Base-by-base conservation (phyloP, 2,797 vertebrate genomes). In the Pelochelys cantorii region DNA sequence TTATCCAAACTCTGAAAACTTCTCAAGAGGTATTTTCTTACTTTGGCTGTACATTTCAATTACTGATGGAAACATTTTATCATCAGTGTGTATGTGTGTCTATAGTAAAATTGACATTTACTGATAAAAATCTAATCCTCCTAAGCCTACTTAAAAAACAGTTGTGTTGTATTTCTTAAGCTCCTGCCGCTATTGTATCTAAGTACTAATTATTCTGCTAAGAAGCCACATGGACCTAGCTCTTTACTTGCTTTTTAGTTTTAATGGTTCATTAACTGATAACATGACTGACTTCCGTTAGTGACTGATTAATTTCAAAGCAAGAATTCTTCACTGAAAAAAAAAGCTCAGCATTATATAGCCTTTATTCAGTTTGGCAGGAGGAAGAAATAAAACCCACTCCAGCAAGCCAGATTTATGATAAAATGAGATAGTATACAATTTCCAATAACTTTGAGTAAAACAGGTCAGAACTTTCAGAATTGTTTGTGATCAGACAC, bases 391-490 rank as follows among this genome's bases (percentile, higher is more conserved):
- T 12, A 68, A 68, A n/a, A 5, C 5, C 18, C 6, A 23, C 8
- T 4, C 12, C n/a, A 80, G 18, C 11, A 80, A 37, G 4, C 14
- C 11, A 80, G 53, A 83, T 37, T 75, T 83, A 68, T 2, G 57
- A 4, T 59, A 27, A 83, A 90, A 79, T 9, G 53, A 22, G 81
- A 5, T 1, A 85, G 18, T 87, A 83, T n/a, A n/a, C 18, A 81
- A 48, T 65, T 93, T 92, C 81, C 37, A 90, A 53, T 85, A 59
- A 81, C n/a, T 75, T 79, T 83, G 37, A 91, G 8, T 77, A 54
- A 48, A 56, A 87, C 78, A 1, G 77, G 25, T n/a, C 68, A 81
- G 42, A 71, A 25, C 77, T 65, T 42, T 15, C 1, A 79, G 42
- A 84, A 81, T 78, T 78, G 2, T 55, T 91, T 88, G 83, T 74